Base-by-base conservation (phyloP, 2,888 invertebrate genomes). In the Cantharis nigra region DNA sequence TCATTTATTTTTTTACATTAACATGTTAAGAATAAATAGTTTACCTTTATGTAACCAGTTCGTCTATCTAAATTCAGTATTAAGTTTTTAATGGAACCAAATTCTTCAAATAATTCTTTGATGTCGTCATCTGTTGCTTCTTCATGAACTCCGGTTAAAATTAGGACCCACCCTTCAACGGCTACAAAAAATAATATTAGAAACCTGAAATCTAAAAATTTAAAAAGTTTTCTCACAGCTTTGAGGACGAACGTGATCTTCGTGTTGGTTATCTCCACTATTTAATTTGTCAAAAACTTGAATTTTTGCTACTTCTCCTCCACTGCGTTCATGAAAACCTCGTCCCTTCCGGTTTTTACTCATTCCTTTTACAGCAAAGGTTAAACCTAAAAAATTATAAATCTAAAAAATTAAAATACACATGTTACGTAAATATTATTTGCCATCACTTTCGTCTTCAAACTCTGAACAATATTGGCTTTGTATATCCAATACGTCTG, bases 81-180 rank as follows among this genome's bases (percentile, higher is more conserved):
- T 33, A 99, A 92, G 88, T 98, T 99, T 88, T 98, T 97, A 65
- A 98, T 98, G 85, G 96, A 96, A 0, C 98, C 98, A 89, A 93
- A 98, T 86, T 99, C 98, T 10, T 95, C 94, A 90, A 99, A 98
- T 85, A 96, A 96, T 82, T 98, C 97, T 88, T 96, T 95, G 79
- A 98, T 95, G 86, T 98, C 98, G 84, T 98, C 98, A 87, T 99
- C 98, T 83, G 97, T 97, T 0, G 98, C 97, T 87, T 98, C 98
- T 88, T 98, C 98, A 86, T 99, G 97, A 1, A 98, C 96, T 80
- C 96, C 96, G 81, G 97, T 97, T 16, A 98, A 96, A 89, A 99
- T 98, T 76, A 99, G 89, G 81, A 98, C 98, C 98, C 98, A 99
- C 9, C 98, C 98, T 90, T 98, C 98, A 0, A 98, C 96, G 10